A percentile compares a stretch with the other conserved stretches of the same genome.
Conservation (phyloP, 2,888 invertebrate species). For the Tanytarsus gracilentus region DNA sequence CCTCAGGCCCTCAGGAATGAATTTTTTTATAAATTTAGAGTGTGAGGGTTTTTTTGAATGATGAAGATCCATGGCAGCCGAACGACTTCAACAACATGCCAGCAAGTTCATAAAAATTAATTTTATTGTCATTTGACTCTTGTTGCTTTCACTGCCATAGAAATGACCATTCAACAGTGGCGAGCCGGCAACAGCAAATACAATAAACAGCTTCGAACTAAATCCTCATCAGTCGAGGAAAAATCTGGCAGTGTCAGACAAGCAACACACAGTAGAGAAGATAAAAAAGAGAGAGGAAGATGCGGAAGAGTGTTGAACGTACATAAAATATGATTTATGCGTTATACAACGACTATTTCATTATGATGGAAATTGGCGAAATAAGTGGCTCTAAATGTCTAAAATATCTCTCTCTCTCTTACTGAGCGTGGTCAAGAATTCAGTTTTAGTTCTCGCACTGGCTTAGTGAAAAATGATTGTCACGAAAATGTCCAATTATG, state of each 20-base stretch:
- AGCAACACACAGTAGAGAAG: background rate
- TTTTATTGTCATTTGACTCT: slow-evolving; percentile 27
- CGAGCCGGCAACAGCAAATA: background rate
- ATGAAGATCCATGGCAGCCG: background rate
- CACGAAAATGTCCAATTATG: no score
- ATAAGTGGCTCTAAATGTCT: slow-evolving; percentile 1
- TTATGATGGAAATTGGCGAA: slow-evolving; percentile 26
- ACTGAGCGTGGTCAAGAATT: background rate
- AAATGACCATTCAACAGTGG: background rate
- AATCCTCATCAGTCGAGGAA: background rate
- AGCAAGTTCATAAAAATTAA: slow-evolving; percentile 26
- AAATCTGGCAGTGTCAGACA: background rate
- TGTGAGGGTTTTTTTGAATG: background rate
- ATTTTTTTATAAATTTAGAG: background rate
- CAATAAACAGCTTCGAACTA: background rate
- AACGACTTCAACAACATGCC: background rate
- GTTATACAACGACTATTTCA: slow-evolving; percentile 18
- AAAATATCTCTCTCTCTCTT: background rate
- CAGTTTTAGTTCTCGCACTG: no score
- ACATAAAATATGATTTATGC: slow-evolving; percentile 2
- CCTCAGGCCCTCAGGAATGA: background rate
- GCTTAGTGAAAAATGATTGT: no score
- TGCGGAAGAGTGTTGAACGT: background rate
- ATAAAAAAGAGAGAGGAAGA: background rate
- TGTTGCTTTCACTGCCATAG: background rate